Percentiles rank a stretch among this genome's conserved stretches.
Evolutionary conservation across 2,888 invertebrate species (phyloP).

Genomic region (Netelia inedita): DNA sequence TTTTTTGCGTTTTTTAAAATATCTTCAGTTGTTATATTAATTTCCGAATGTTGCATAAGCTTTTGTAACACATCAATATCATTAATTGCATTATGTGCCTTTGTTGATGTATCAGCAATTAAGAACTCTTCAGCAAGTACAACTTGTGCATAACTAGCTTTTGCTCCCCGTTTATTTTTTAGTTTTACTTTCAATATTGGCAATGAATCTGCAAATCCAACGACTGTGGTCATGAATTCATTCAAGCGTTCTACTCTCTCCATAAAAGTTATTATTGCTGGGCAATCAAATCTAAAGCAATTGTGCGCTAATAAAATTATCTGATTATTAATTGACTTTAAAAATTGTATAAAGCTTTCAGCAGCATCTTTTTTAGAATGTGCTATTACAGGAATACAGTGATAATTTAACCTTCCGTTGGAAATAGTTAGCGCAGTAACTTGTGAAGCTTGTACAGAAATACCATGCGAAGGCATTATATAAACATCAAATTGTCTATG

Average conservation of each 20-base stretch:
- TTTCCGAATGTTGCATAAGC: slow-evolving; percentile 35
- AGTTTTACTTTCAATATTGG: slow-evolving; percentile 43
- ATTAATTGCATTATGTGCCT: slow-evolving; percentile 48
- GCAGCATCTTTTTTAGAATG: slow-evolving; percentile 25
- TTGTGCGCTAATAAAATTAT: slow-evolving; percentile 53
- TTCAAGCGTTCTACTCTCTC: slow-evolving; percentile 6
- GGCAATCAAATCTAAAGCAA: slow-evolving; percentile 49
- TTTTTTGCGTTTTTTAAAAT: slow-evolving; percentile 27
- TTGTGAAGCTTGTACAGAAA: slow-evolving; percentile 41
- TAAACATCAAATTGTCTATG: slow-evolving; percentile 22
- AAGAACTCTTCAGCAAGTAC: slow-evolving; percentile 45
- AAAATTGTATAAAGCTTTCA: slow-evolving; percentile 28
- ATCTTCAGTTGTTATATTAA: slow-evolving; percentile 33
- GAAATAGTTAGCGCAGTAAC: slow-evolving; percentile 25
- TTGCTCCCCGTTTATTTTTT: slow-evolving; percentile 29
- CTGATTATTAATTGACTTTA: slow-evolving; percentile 17
- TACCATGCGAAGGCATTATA: neutral
- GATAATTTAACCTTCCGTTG: slow-evolving; percentile 27
- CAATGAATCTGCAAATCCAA: slow-evolving; percentile 49
- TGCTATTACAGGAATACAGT: slow-evolving; percentile 26
- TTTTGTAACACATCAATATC: slow-evolving; percentile 40
- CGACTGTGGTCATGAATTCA: slow-evolving; percentile 15
- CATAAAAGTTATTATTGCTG: slow-evolving; percentile 29
- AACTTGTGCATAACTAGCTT: slow-evolving; percentile 36
- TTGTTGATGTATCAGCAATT: slow-evolving; percentile 6